These are phyloP conservation scores for Pseudococcus viburni DNA, from an alignment of 2,888 invertebrate genomes.

Conservation along the genomic window DNA sequence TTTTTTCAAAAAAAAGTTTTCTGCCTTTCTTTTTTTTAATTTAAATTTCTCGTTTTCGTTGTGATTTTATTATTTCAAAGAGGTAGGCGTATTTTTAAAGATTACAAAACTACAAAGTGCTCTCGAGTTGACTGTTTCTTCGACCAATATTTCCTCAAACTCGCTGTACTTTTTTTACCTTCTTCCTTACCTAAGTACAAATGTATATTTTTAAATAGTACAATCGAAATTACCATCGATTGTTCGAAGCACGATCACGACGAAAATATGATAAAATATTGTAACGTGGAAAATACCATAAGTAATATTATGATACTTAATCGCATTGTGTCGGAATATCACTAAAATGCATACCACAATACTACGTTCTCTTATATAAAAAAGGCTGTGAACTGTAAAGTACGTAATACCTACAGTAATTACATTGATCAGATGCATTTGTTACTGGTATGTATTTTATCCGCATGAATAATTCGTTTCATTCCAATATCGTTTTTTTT, in stretches of 20 bases:
- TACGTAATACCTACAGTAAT: background rate
- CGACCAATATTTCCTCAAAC: too few species aligned
- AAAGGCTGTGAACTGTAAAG: slow-evolving; percentile 35
- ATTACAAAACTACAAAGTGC: too few species aligned
- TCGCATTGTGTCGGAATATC: slow-evolving; percentile 16
- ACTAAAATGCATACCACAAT: slow-evolving; percentile 17
- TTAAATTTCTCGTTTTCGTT: too few species aligned
- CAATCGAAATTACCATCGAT: too few species aligned
- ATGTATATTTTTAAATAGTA: too few species aligned
- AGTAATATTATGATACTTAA: background rate
- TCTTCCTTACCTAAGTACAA: too few species aligned
- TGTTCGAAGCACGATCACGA: background rate
- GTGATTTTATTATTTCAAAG: too few species aligned
- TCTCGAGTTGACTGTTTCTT: too few species aligned
- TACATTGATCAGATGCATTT: slow-evolving; percentile 2
- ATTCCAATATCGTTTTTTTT: background rate
- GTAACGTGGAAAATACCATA: background rate
- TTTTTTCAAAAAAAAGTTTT: too few species aligned
- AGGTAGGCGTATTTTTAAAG: too few species aligned
- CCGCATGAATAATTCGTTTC: background rate
- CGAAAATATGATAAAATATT: background rate
- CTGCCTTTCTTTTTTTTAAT: too few species aligned
- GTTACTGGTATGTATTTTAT: background rate
- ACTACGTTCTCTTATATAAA: background rate
- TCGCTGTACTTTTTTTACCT: too few species aligned